phyloP scores from a whole-genome alignment of 2,888 invertebrate species.

The Slavum lentiscoides region DNA sequence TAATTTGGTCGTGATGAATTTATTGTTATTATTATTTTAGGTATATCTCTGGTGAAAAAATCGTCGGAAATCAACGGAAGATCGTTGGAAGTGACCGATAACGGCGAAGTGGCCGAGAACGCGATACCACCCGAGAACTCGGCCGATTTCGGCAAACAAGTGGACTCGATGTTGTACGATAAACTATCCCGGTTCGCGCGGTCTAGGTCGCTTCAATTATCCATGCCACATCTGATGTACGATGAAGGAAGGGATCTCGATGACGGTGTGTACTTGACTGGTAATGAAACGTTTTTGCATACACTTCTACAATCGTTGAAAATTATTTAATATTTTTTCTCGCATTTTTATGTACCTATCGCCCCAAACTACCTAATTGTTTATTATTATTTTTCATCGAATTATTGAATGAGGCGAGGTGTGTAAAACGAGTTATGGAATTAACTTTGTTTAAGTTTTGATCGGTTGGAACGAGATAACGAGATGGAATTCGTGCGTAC shows the following conservation, averaged over 20 bases:
- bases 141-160: constrained; percentile 55
- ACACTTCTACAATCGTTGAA: too few species aligned
- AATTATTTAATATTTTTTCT: too few species aligned
- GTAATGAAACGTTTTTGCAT: constrained; percentile 20
- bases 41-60: constrained; percentile 64
- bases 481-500: too few species aligned
- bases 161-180: constrained; percentile 58
- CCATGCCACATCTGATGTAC: constrained; percentile 70
- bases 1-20: too few species aligned
- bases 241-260: constrained; percentile 70
- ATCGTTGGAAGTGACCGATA: constrained; percentile 44
- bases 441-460: too few species aligned
- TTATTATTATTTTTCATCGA: too few species aligned
- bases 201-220: constrained; percentile 65
- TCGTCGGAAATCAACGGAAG: constrained; percentile 54
- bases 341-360: too few species aligned
- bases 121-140: constrained; percentile 49
- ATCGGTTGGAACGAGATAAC: too few species aligned
- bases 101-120: constrained; percentile 34
- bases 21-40: constrained; percentile 49
- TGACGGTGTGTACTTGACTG: constrained; percentile 67
- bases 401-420: too few species aligned
- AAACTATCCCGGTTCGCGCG: constrained; percentile 57
- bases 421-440: too few species aligned
- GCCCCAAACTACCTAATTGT: too few species aligned